These are phyloP conservation scores for Lepus europaeus DNA, from an alignment of 2,113 vertebrate species.

Conservation along the genomic window DNA sequence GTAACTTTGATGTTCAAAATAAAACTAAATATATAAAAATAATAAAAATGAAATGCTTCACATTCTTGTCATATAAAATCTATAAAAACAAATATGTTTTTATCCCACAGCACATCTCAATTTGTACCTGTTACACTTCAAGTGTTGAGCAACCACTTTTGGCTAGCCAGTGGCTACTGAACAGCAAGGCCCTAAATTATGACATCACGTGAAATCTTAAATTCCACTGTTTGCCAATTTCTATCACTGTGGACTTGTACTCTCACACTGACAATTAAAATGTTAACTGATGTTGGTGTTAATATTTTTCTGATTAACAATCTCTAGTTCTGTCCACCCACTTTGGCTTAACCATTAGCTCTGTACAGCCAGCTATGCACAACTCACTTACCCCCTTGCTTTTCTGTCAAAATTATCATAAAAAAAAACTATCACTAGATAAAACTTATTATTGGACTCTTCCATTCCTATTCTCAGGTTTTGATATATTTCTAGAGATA, in stretches of 20 bases:
- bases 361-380: not conserved
- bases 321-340: not conserved
- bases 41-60: not conserved
- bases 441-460: not conserved
- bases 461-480: not conserved
- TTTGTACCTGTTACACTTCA: not conserved
- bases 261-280: not conserved
- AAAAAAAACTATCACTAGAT: not conserved
- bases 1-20: too few relatives aligned
- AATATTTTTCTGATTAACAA: not conserved
- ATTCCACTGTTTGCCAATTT: not conserved
- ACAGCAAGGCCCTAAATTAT: not conserved
- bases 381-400: not conserved
- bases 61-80: not conserved
- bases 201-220: not conserved
- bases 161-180: not conserved
- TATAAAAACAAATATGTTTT: not conserved
- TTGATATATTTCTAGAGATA: too few relatives aligned
- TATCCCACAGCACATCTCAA: not conserved
- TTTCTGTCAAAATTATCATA: not conserved
- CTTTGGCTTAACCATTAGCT: not conserved
- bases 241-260: not conserved
- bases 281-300: not conserved
- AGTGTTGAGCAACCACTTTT: not conserved
- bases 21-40: too few relatives aligned